Base-by-base conservation (phyloP, 2,113 vertebrate genomes). In the Gopherus flavomarginatus region DNA sequence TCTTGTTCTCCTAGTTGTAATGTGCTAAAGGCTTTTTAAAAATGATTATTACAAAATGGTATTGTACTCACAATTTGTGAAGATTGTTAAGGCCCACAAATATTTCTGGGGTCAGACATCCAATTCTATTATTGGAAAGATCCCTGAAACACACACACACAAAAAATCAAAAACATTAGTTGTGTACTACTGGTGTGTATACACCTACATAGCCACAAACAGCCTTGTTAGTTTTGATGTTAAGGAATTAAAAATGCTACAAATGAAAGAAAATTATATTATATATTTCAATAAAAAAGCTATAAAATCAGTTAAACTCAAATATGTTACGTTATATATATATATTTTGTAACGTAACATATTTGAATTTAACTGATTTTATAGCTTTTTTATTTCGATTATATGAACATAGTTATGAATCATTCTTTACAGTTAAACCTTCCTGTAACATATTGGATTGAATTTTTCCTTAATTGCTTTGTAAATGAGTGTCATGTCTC, bases 71-170 rank as follows among this genome's bases (percentile, higher is more conserved):
- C 99, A 99, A 95, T 98, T 99, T 99, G 54, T 98, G 99, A 93
- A 99, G 98, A 95, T 91, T 98, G 95, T 96, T 98, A 95, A 99
- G 98, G 97, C 99, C 98, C 42, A 98, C 87, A 97, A 99, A 99
- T 98, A 99, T 99, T 96, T 99, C 98, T 92, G 99, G 97, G 89
- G 98, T 98, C 84, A 99, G 97, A 92, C 99, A 99, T 95, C 99
- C 99, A 97, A 99, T 99, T 98, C 99, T 98, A 95, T 99, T 99
- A 98, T 99, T 99, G 84, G 99, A 99, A 89, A 99, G 98, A 97
- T 99, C 99, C 93, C 99, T 99, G 87, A 35, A 98, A 98, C n/a
- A 94, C 97, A 83, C 0, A 47, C 47, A 47, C 47, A 47, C 47
- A 49, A 17, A 54, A 87, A 57, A 4, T 1, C 1, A 6, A 6